A percentile compares a stretch with the other conserved stretches of the same genome.
These are phyloP conservation scores for Darevskia mixta DNA, from an alignment of 2,797 vertebrate genomes.

Conservation along the genomic window DNA sequence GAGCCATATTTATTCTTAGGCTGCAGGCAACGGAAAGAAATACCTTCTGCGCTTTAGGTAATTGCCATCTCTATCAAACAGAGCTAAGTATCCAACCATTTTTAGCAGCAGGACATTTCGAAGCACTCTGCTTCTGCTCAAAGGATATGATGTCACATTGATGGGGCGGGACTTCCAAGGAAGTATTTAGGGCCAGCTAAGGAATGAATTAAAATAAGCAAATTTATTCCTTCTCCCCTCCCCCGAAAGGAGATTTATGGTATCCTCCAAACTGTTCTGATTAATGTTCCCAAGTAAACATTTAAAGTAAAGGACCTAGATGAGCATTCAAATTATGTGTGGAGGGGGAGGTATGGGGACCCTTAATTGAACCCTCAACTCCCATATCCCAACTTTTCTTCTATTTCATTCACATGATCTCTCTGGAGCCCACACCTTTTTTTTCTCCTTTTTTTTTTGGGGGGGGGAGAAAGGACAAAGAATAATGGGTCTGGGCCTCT, in stretches of 20 bases:
- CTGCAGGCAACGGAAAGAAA: not conserved
- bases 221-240: too few species aligned
- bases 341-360: not conserved
- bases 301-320: not conserved
- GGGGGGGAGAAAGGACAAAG: not conserved
- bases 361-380: not conserved
- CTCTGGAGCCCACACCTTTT: not conserved
- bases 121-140: not conserved
- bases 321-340: not conserved
- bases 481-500: too few species aligned
- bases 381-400: not conserved
- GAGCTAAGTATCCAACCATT: not conserved
- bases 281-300: too few species aligned
- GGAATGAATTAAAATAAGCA: not conserved
- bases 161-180: not conserved
- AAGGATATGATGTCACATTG: not conserved
- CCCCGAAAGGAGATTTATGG: not conserved
- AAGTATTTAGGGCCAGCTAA: not conserved
- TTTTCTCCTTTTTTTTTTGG: too few species aligned
- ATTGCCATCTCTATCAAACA: not conserved
- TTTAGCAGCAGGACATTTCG: not conserved
- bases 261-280: not conserved
- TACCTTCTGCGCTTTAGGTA: not conserved
- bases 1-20: not conserved
- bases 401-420: not conserved